Percentiles rank a stretch among this genome's conserved stretches.
phyloP scores from a whole-genome alignment of 2,113 vertebrate genomes.

The Gopherus evgoodei region DNA sequence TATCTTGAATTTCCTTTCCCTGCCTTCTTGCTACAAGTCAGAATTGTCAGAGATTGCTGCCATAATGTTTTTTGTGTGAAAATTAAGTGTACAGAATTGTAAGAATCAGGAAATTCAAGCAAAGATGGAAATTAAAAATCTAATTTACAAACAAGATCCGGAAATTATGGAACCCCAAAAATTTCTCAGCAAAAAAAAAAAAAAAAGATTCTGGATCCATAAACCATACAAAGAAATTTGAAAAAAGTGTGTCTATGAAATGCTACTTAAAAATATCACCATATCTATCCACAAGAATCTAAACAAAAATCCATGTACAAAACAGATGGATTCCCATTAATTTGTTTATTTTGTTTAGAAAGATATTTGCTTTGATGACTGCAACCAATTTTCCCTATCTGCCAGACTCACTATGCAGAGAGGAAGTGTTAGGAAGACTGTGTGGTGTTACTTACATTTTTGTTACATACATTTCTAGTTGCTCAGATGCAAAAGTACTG shows the following conservation, averaged over 20 bases:
- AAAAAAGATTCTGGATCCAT: neutral
- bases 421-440: neutral
- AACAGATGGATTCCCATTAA: neutral
- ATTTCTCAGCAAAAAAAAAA: neutral
- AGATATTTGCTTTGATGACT: neutral
- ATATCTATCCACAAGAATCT: neutral
- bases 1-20: neutral
- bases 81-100: constrained; percentile 15
- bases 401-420: neutral
- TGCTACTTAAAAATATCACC: neutral
- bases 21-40: neutral
- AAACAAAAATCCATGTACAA: neutral
- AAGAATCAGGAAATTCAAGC: constrained; percentile 10
- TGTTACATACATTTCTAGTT: neutral
- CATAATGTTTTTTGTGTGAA: neutral
- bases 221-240: constrained; percentile 11
- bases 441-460: too few relatives aligned
- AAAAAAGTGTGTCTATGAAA: neutral
- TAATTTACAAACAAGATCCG: neutral
- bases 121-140: neutral
- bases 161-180: neutral
- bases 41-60: neutral
- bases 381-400: neutral
- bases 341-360: neutral
- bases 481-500: neutral